Conservation (phyloP, 2,113 vertebrate species). For the Myxocyprinus asiaticus region DNA sequence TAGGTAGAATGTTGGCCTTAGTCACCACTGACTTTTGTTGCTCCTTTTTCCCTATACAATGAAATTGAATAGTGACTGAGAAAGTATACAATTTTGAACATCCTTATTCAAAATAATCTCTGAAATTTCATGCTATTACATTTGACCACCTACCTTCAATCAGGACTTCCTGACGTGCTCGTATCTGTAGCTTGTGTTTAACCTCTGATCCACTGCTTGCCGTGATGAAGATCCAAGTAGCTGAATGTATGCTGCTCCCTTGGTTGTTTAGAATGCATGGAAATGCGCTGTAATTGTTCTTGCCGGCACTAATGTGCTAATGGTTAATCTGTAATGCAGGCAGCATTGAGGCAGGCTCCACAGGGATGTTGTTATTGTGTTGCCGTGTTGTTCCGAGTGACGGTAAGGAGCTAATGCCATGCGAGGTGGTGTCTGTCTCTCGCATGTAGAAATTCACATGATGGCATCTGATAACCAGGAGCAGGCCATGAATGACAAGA, state of each 20-base stretch:
- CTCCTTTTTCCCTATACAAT: too few species aligned
- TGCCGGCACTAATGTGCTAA: conserved; percentile 63
- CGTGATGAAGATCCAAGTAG: conserved; percentile 20
- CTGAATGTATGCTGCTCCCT: conserved; percentile 27
- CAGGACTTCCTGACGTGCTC: too few species aligned
- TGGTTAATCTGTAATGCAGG: conserved; percentile 68
- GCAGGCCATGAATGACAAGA: conserved; percentile 70
- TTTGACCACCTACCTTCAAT: too few species aligned
- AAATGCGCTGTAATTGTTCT: conserved; percentile 35
- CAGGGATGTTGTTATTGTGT: conserved; percentile 56
- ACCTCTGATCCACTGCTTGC: neutral
- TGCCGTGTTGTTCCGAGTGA: conserved; percentile 62
- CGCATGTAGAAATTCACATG: conserved; percentile 48
- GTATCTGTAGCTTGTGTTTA: neutral
- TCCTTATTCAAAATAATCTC: too few species aligned
- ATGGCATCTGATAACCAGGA: conserved; percentile 60
- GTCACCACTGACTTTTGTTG: too few species aligned
- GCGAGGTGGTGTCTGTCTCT: conserved; percentile 60
- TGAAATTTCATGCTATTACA: too few species aligned
- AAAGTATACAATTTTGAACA: too few species aligned
- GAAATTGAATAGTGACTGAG: too few species aligned
- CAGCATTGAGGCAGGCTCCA: neutral
- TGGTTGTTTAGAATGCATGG: conserved; percentile 25
- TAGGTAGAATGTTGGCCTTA: too few species aligned
- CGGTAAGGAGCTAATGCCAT: conserved; percentile 71